phyloP scores from a whole-genome alignment of 2,797 vertebrate genomes.

The Adrianichthys oophorus region DNA sequence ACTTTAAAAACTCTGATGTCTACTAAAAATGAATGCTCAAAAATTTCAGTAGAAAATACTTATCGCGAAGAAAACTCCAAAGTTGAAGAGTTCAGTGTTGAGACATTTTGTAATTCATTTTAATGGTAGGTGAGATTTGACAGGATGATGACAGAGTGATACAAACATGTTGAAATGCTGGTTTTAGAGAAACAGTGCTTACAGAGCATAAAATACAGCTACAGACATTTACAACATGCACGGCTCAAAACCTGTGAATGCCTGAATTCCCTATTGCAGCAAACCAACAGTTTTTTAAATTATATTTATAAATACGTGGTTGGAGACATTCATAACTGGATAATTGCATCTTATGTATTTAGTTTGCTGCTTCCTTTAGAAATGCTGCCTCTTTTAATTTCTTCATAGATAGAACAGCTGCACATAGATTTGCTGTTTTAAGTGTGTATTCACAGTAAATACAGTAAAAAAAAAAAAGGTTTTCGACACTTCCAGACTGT shows the following conservation, averaged over 20 bases:
- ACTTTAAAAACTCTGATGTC: too few relatives aligned
- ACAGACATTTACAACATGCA: not conserved
- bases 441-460: too few relatives aligned
- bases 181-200: not conserved
- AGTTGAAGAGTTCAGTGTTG: not conserved
- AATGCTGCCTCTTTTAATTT: not conserved
- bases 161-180: not conserved
- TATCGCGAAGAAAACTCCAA: not conserved
- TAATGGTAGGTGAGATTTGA: conserved; percentile 1
- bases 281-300: too few relatives aligned
- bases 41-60: conserved; percentile 3
- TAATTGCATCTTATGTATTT: conserved; percentile 40
- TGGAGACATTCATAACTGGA: conserved; percentile 32
- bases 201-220: not conserved
- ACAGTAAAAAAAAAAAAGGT: too few relatives aligned
- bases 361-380: conserved; percentile 31
- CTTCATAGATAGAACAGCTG: too few relatives aligned
- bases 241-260: not conserved
- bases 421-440: too few relatives aligned
- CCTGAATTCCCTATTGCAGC: too few relatives aligned
- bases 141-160: conserved; percentile 15
- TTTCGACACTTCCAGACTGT: too few relatives aligned
- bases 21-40: too few relatives aligned
- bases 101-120: conserved; percentile 2
- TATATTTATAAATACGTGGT: conserved; percentile 18